Conservation (phyloP, 2,113 vertebrate genomes). For the Larimichthys polyactis region DNA sequence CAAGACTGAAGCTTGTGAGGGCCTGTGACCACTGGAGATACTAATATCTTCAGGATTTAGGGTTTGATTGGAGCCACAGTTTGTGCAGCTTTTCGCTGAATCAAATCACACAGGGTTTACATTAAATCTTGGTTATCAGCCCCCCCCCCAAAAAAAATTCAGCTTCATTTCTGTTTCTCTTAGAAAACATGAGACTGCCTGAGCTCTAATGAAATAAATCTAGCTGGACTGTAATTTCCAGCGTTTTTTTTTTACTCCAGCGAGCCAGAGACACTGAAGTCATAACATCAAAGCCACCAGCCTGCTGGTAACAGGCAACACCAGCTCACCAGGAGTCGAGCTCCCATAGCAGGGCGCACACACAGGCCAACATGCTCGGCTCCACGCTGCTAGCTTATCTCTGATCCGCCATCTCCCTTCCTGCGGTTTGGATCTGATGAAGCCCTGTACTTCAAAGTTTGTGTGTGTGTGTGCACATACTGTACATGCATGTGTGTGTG, state of each 20-base stretch:
- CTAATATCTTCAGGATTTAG: slow-evolving; percentile 23
- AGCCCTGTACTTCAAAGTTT: slow-evolving; percentile 71
- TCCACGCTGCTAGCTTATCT: slow-evolving; percentile 78
- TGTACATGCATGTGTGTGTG: neutral
- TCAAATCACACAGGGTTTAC: slow-evolving; percentile 35
- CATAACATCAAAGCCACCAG: slow-evolving; percentile 68
- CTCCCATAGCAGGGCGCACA: slow-evolving; percentile 55
- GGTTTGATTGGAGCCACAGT: slow-evolving; percentile 1
- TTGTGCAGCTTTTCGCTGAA: slow-evolving; percentile 11
- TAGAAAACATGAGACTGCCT: slow-evolving; percentile 20
- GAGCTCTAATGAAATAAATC: slow-evolving; percentile 58
- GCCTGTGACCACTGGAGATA: neutral
- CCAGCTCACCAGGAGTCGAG: slow-evolving; percentile 64
- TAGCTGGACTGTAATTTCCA: slow-evolving; percentile 41
- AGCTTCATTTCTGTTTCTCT: slow-evolving; percentile 18
- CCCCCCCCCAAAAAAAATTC: neutral
- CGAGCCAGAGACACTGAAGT: slow-evolving; percentile 40
- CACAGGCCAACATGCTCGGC: slow-evolving; percentile 54
- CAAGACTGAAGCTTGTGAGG: neutral
- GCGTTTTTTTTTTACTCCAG: slow-evolving; percentile 17
- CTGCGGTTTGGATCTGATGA: slow-evolving; percentile 75
- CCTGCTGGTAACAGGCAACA: slow-evolving; percentile 66
- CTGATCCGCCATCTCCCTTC: slow-evolving; percentile 76
- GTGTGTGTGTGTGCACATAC: slow-evolving; percentile 27
- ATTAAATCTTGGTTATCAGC: slow-evolving; percentile 35